Base-by-base conservation (phyloP, 1,140 invertebrate species). In the Drosophila obscura region DNA sequence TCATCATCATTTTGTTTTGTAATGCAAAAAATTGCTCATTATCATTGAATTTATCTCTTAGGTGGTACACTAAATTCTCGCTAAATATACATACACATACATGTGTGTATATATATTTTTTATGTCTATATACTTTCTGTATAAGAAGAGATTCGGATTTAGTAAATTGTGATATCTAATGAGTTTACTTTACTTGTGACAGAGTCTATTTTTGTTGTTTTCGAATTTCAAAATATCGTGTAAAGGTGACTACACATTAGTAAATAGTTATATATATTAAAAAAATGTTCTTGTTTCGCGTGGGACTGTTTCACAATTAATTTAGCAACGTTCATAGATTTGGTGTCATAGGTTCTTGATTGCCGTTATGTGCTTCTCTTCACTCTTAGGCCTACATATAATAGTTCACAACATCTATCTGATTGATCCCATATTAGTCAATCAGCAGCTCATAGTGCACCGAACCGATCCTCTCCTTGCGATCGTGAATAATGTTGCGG, bases 391-490 rank as follows among this genome's bases (percentile, higher is more conserved):
- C 11, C 35, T 39, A 39, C 35, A 39, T 39, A 13, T 39, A 39
- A 39, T 39, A 13, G 35, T 39, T 39, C 35, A 39, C 35, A 39
- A 39, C 35, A 39, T 39, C 35, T 13, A 13, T 39, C 35, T 39
- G 35, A 39, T 11, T 11, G 35, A 13, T 13, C 11, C 11, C 49
- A 49, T 22, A 74, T 94, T 96, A 97, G 93, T 98, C 97, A 71
- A 98, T 95, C 93, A 98, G 94, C 35, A 98, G 92, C 92, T 98
- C 97, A 91, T 98, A 97, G 91, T 97, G 96, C 15, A 97, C 96
- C 31, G 96, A 95, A 22, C 97, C 97, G 35, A 96, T 92, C 78
- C 95, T 94, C n/a, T 97, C 96, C 82, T 94, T 94, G 59, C 95
- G 93, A 91, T 96, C 95, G 81, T 97, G 96, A 9, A 93, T 92